Conservation (phyloP, 2,888 invertebrate genomes). For the Ornithoptera priamus region DNA sequence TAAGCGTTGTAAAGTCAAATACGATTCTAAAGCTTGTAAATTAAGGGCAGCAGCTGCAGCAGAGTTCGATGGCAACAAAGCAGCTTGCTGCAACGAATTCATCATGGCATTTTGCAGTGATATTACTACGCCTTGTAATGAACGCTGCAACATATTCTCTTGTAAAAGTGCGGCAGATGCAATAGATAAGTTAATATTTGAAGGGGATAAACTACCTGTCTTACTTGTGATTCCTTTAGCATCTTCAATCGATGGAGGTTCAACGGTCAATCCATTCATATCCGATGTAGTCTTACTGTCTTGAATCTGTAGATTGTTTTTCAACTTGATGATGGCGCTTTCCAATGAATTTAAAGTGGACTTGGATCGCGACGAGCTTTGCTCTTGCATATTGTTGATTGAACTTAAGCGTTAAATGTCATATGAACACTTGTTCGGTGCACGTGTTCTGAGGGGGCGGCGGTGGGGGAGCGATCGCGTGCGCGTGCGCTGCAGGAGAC, state of each 20-base stretch:
- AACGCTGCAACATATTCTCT: slow-evolving; percentile 85
- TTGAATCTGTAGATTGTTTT: slow-evolving; percentile 77
- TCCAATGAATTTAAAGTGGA: slow-evolving; percentile 74
- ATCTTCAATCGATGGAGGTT: slow-evolving; percentile 62
- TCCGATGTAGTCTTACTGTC: slow-evolving; percentile 64
- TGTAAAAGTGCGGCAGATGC: slow-evolving; percentile 82
- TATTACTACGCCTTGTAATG: slow-evolving; percentile 88
- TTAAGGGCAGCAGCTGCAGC: slow-evolving; percentile 92
- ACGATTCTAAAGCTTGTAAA: slow-evolving; percentile 91
- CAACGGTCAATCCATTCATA: slow-evolving; percentile 64
- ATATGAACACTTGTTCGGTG: slow-evolving; percentile 39
- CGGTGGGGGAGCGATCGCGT: slow-evolving; percentile 66
- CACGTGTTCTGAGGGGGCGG: slow-evolving; percentile 65
- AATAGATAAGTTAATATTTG: slow-evolving; percentile 73
- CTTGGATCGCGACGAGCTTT: slow-evolving; percentile 71
- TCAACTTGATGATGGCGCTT: slow-evolving; percentile 77
- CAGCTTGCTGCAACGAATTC: slow-evolving; percentile 91
- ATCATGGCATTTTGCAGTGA: slow-evolving; percentile 92
- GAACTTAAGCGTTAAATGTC: slow-evolving; percentile 38
- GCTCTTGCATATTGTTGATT: slow-evolving; percentile 70
- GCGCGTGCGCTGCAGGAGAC: slow-evolving; percentile 57
- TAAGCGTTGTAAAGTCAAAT: slow-evolving; percentile 89
- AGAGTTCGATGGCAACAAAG: slow-evolving; percentile 89
- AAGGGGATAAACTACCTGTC: slow-evolving; percentile 62
- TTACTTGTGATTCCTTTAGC: slow-evolving; percentile 69